Evolutionary conservation across 2,113 vertebrate species (phyloP), one percentile per base, ranked within the genome.

Genomic region (Perca fluviatilis): DNA sequence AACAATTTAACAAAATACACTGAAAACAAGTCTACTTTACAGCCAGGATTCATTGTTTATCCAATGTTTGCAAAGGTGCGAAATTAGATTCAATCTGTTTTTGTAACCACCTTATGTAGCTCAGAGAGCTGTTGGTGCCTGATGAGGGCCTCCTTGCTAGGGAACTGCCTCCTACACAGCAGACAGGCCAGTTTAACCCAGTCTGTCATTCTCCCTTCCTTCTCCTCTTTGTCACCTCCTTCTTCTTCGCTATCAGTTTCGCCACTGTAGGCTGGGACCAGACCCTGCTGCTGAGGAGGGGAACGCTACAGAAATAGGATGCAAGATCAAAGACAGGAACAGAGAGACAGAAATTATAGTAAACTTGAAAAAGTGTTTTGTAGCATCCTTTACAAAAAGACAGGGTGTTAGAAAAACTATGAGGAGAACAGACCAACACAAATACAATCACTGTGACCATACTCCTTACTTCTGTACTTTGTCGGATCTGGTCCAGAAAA

Each of bases 51-150:
- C 14, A 58, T 12, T 2, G 74, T 79, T 21, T 64, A 53, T n/a
- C 9, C 46, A 14, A n/a, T 56, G 23, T 61, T 46, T 67, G 33
- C 25, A 16, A 43, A 9, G 1, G 25, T 58, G 15, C 50, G 15
- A 80, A 53, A 70, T 23, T 3, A 0, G 5, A 67, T 14, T 76
- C 11, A 49, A 25, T 13, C 21, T 30, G 36, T 54, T 43, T 66
- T 7, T 56, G 13, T 68, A 79, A 36, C 85, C 74, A 98, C 97
- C 95, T 97, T 97, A 83, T 98, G 97, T 6, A 98, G 95, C 66
- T 97, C 97, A 0, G 97, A 98, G 49, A 98, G 96, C 94, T 97
- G 97, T 91, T 98, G 97, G 87, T 98, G 97, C 33, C 97, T 91
- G 79, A 97, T 96, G 5, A 98, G 95, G 0, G 97, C 96, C 70